Conservation (phyloP, 2,113 vertebrate genomes). For the Thermophis baileyi region DNA sequence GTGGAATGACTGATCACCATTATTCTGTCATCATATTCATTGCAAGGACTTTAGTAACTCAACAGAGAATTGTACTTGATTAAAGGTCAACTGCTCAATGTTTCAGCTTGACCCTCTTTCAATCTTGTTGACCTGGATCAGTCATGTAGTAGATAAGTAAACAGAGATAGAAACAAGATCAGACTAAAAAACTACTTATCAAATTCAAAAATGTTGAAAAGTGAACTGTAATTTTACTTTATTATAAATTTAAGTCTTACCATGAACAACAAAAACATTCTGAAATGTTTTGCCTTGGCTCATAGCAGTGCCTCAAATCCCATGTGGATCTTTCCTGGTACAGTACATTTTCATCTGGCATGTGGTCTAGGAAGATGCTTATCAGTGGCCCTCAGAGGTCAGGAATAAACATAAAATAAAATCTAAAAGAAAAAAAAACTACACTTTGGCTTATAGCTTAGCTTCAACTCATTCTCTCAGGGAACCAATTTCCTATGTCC, state of each 20-base stretch:
- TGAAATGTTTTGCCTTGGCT: background rate
- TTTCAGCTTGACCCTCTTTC: background rate
- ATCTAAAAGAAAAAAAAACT: background rate
- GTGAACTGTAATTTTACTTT: background rate
- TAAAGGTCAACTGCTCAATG: background rate
- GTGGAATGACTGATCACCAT: slow-evolving; percentile 18
- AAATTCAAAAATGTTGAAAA: background rate
- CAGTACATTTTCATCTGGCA: background rate
- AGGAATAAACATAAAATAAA: background rate
- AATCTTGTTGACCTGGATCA: background rate
- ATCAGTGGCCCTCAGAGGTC: background rate
- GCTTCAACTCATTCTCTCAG: background rate
- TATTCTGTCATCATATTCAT: slow-evolving; percentile 16
- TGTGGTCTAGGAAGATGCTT: background rate
- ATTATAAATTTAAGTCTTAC: background rate
- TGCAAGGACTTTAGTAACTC: background rate
- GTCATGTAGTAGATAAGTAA: background rate
- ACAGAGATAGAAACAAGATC: background rate
- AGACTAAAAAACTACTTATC: background rate
- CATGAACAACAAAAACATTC: background rate
- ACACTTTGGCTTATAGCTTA: background rate
- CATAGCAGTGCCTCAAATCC: background rate
- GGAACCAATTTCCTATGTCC: background rate
- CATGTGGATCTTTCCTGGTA: background rate
- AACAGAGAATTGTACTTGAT: background rate